Evolutionary conservation across 1,140 invertebrate species (phyloP).

Genomic region (Scaptodrosophila lebanonensis): DNA sequence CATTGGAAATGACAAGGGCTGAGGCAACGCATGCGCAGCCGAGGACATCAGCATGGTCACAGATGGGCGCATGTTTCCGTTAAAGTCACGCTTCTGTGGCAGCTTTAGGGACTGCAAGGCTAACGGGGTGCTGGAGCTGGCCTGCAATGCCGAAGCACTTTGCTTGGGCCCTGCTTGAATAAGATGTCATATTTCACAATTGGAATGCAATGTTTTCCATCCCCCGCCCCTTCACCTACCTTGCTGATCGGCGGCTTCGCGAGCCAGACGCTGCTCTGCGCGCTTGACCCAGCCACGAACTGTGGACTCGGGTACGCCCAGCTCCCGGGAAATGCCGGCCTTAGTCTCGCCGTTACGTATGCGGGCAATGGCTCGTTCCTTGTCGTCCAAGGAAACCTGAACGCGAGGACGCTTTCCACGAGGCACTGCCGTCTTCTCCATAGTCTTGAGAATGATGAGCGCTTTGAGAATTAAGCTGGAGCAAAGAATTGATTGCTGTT

Average conservation of each 20-base stretch:
- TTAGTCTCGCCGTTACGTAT: constrained; percentile 59
- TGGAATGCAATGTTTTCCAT: too few relatives aligned
- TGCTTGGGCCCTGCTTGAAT: too few relatives aligned
- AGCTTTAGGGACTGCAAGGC: constrained; percentile 4
- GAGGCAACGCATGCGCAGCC: too few relatives aligned
- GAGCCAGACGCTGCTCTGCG: constrained; percentile 48
- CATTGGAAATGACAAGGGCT: constrained; percentile 22
- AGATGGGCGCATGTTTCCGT: constrained; percentile 5
- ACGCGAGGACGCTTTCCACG: constrained; percentile 56
- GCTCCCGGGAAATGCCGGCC: constrained; percentile 56
- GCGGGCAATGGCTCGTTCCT: constrained; percentile 52
- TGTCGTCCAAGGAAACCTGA: constrained; percentile 52
- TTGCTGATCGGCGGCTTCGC: constrained; percentile 16
- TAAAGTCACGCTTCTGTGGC: constrained; percentile 32
- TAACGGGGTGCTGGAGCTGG: not conserved
- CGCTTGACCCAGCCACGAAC: constrained; percentile 63
- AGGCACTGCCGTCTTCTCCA: constrained; percentile 44
- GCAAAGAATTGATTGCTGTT: constrained; percentile 17
- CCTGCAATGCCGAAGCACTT: not conserved
- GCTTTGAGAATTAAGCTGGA: not conserved
- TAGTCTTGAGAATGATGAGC: not conserved
- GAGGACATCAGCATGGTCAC: constrained; percentile 1
- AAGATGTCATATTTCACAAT: too few relatives aligned
- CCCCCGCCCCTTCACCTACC: too few relatives aligned
- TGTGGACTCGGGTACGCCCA: constrained; percentile 60